Base-by-base conservation (phyloP, 2,797 vertebrate genomes). In the Sphenodon punctatus region DNA sequence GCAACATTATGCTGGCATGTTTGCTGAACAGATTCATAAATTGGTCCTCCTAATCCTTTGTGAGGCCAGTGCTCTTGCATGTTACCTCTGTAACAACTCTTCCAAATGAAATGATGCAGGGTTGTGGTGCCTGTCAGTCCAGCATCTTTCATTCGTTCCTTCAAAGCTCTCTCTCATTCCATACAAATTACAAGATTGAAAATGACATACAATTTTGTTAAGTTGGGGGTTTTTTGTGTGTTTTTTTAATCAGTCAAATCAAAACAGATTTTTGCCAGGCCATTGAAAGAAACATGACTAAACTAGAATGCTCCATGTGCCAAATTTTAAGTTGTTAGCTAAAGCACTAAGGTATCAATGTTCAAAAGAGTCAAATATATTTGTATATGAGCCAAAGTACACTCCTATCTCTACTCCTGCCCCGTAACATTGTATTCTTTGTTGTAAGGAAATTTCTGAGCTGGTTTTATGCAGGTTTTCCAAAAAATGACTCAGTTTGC, bases 281-380 rank as follows among this genome's bases (percentile, higher is more conserved):
- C 9, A 42, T 10, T 45, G 19, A 74, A 67, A 75, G 84, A 10
- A 75, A 70, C 2, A 30, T 14, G 10, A 23, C 59, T 78, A 4
- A 48, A 38, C 4, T 27, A 36, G n/a, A 38, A 13, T 10, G 20
- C 53, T 67, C 16, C 46, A 55, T 0, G 0, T 42, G 14, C 41
- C 27, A 85, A 83, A 61, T 65, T 80, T 73, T 49, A 43, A 63
- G 48, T 55, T 27, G n/a, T 51, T 81, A 42, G n/a, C n/a, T n/a
- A n/a, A n/a, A n/a, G n/a, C n/a, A n/a, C n/a, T n/a, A n/a, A n/a
- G n/a, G n/a, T n/a, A n/a, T n/a, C n/a, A n/a, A n/a, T n/a, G n/a
- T n/a, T n/a, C n/a, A n/a, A n/a, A n/a, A n/a, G n/a, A n/a, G n/a
- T n/a, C n/a, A n/a, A n/a, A n/a, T n/a, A n/a, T n/a, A n/a, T 4